Evolutionary conservation across 2,113 vertebrate genomes (phyloP).

Genomic region (Delphinus delphis): DNA sequence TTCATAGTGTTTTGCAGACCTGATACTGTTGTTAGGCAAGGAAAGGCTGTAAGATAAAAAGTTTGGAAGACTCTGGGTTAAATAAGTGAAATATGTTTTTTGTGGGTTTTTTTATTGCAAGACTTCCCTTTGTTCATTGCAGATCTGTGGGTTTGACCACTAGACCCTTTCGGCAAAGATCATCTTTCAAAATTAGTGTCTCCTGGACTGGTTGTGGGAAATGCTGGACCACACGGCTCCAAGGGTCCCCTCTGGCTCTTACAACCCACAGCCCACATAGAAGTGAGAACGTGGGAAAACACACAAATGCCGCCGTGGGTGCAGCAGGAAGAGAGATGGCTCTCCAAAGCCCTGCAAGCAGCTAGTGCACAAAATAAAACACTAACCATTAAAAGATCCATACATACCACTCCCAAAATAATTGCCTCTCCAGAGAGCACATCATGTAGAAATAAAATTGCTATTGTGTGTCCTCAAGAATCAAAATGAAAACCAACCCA

Average conservation of each 20-base stretch:
- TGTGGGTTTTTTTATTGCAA: background rate
- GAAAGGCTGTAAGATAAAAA: background rate
- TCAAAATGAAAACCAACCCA: background rate
- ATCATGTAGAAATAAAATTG: background rate
- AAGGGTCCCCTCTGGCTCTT: background rate
- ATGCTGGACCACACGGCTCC: background rate
- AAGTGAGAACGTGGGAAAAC: background rate
- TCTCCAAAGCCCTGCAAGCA: background rate
- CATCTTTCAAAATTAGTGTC: background rate
- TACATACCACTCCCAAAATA: background rate
- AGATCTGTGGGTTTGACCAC: background rate
- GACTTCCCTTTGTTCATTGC: background rate
- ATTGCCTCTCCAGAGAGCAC: background rate
- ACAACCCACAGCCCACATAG: background rate
- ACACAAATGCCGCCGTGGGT: rapidly evolving
- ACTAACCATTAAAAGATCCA: background rate
- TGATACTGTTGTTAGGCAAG: rapidly evolving
- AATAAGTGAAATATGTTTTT: background rate
- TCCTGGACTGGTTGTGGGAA: background rate
- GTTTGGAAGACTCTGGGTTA: background rate
- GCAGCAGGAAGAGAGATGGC: background rate
- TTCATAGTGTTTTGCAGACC: background rate
- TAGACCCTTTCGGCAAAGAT: background rate
- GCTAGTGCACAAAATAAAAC: background rate
- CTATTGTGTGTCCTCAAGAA: background rate